phyloP scores from a whole-genome alignment of 2,888 invertebrate genomes.

The Pyrrhia umbra region DNA sequence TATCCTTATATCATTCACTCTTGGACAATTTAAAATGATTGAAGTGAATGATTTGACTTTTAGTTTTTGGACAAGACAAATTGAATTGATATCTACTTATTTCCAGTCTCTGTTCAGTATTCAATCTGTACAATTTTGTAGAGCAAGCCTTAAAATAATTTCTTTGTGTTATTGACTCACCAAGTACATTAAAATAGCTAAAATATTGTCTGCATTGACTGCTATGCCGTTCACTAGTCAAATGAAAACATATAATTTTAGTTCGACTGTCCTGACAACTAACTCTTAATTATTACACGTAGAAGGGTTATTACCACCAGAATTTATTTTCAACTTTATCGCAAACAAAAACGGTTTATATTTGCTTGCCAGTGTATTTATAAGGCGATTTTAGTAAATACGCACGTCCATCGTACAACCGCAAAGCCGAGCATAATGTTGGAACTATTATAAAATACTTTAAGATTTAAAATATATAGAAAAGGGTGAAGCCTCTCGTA shows the following conservation, averaged over 20 bases:
- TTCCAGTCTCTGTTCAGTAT: too few relatives aligned
- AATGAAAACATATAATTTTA: conserved; percentile 68
- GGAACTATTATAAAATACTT: conserved; percentile 43
- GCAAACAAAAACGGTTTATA: rapidly evolving
- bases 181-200: conserved; percentile 20
- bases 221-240: conserved; percentile 39
- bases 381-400: conserved; percentile 26
- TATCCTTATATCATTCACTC: too few relatives aligned
- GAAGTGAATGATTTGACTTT: too few relatives aligned
- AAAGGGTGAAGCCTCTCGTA: background rate
- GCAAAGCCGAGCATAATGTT: conserved; percentile 33
- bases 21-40: too few relatives aligned
- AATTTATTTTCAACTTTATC: background rate
- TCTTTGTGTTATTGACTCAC: conserved; percentile 18
- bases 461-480: background rate
- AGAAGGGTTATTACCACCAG: background rate
- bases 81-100: too few relatives aligned
- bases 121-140: conserved; percentile 18
- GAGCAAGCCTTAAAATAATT: conserved; percentile 4
- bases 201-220: conserved; percentile 29
- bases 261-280: conserved; percentile 52
- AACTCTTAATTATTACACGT: conserved; percentile 39
- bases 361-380: background rate
- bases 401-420: conserved; percentile 45
- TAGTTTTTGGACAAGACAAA: too few relatives aligned